phyloP scores from a whole-genome alignment of 2,888 invertebrate species.

The Pollenia angustigena region DNA sequence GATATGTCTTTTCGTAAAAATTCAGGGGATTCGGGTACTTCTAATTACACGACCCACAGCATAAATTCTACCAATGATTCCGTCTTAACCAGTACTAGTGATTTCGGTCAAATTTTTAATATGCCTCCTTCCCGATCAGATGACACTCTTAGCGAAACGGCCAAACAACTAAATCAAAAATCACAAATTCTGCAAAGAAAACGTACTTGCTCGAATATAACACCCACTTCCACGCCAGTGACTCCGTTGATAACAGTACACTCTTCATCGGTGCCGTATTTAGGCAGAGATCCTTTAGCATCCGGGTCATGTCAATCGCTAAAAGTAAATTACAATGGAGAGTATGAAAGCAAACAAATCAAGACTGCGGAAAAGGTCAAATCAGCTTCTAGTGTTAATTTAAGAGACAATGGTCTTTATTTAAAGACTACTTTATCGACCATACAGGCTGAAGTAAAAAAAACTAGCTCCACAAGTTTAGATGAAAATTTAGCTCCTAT shows the following conservation, averaged over 20 bases:
- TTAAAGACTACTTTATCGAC: conserved; percentile 85
- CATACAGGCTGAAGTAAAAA: conserved; percentile 85
- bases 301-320: conserved; percentile 78
- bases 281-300: conserved; percentile 85
- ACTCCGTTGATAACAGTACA: conserved; percentile 79
- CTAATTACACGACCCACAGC: conserved; percentile 85
- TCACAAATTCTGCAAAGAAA: conserved; percentile 85
- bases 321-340: conserved; percentile 69
- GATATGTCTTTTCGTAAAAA: conserved; percentile 85
- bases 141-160: conserved; percentile 87
- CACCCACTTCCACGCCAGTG: conserved; percentile 70
- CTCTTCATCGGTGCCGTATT: conserved; percentile 87
- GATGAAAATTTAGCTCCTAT: conserved; percentile 73
- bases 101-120: conserved; percentile 82
- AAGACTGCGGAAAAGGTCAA: conserved; percentile 77
- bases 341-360: conserved; percentile 70
- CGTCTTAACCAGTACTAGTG: conserved; percentile 77
- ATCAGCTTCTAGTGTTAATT: conserved; percentile 84
- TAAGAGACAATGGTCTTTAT: conserved; percentile 83
- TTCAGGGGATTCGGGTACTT: conserved; percentile 85
- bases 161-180: conserved; percentile 86
- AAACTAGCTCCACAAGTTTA: conserved; percentile 63
- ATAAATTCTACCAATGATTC: conserved; percentile 83
- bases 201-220: conserved; percentile 86
- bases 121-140: conserved; percentile 92